A percentile compares a stretch with the other conserved stretches of the same genome.
Evolutionary conservation across 1,140 invertebrate species (phyloP).

Genomic region (Dryas iulia): DNA sequence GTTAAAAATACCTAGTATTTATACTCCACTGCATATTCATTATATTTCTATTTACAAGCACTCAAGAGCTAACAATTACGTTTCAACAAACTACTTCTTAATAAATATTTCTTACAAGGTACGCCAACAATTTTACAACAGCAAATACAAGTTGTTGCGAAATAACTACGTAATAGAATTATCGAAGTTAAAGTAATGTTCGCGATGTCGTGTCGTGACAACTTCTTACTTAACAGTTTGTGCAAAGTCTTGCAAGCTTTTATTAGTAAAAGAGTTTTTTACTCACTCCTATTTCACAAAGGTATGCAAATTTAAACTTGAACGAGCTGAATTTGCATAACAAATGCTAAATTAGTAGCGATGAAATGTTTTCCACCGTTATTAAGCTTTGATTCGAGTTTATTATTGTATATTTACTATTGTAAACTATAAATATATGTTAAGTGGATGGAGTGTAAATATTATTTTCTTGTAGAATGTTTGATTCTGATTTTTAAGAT

Average conservation of each 20-base stretch:
- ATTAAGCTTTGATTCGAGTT: not conserved
- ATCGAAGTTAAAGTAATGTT: constrained; percentile 5
- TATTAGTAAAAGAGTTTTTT: not conserved
- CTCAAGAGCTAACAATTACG: too few species aligned
- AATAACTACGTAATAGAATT: not conserved
- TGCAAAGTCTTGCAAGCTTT: not conserved
- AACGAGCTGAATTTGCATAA: not conserved
- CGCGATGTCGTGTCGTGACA: not conserved
- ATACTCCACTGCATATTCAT: too few species aligned
- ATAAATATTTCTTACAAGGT: not conserved
- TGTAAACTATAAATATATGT: not conserved
- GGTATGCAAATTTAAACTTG: constrained; percentile 1
- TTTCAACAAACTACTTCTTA: not conserved
- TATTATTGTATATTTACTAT: not conserved
- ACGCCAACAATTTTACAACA: not conserved
- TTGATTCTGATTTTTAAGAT: too few species aligned
- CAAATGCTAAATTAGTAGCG: not conserved
- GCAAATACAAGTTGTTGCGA: not conserved
- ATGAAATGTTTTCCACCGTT: not conserved
- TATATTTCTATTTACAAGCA: too few species aligned
- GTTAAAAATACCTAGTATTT: too few species aligned
- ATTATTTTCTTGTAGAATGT: too few species aligned
- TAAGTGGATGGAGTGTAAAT: too few species aligned
- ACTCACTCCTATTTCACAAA: not conserved
- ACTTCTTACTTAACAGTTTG: not conserved